Percentiles rank a stretch among this genome's conserved stretches.
Conservation (phyloP, 1,140 invertebrate species). For the Drosophila quadrilineata region DNA sequence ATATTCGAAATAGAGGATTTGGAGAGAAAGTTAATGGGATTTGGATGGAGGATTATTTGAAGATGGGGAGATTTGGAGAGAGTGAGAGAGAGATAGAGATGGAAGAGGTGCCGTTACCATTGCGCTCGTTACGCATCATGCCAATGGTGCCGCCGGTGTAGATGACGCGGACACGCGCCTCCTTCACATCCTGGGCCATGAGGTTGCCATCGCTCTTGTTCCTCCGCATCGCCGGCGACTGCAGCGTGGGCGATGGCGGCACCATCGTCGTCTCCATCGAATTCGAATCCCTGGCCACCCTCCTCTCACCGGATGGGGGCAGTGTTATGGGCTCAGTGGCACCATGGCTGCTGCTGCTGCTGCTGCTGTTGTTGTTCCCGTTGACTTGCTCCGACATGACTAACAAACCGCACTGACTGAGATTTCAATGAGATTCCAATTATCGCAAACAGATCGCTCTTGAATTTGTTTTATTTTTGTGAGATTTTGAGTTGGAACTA, state of each 20-base stretch:
- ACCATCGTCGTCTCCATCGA: slow-evolving; percentile 35
- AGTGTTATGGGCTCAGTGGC: not conserved
- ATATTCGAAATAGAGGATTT: too few relatives aligned
- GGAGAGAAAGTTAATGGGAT: too few relatives aligned
- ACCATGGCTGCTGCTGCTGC: too few relatives aligned
- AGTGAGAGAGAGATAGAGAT: too few relatives aligned
- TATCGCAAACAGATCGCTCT: too few relatives aligned
- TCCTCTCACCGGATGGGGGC: not conserved
- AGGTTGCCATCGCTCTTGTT: slow-evolving; percentile 70
- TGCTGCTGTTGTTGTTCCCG: not conserved
- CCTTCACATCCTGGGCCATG: slow-evolving; percentile 65
- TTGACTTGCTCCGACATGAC: not conserved
- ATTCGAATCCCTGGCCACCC: not conserved
- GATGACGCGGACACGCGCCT: slow-evolving; percentile 87
- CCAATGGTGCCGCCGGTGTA: slow-evolving; percentile 95
- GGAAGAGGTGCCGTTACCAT: too few relatives aligned
- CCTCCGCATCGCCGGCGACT: slow-evolving; percentile 52
- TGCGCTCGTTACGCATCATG: slow-evolving; percentile 89
- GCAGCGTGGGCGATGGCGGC: slow-evolving; percentile 49
- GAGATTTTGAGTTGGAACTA: too few relatives aligned
- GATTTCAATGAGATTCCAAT: too few relatives aligned
- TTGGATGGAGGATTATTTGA: too few relatives aligned
- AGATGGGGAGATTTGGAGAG: too few relatives aligned
- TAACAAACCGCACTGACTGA: too few relatives aligned
- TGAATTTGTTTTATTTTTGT: too few relatives aligned